phyloP scores from a whole-genome alignment of 2,888 invertebrate species.

The Diarsia rubi region DNA sequence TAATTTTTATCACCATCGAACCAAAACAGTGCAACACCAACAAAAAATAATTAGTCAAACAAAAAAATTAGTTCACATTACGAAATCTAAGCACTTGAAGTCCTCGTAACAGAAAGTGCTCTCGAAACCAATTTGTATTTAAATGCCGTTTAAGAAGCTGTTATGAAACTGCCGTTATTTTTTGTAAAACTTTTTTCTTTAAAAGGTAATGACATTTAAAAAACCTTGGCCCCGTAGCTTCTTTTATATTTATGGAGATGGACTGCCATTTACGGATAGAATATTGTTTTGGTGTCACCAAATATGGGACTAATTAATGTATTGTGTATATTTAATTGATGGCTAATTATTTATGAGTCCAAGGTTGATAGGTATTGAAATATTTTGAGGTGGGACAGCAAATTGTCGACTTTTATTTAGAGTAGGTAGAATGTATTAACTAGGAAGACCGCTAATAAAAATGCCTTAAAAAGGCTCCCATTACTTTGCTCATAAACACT shows the following conservation, averaged over 20 bases:
- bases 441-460: background rate
- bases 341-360: background rate
- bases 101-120: constrained; percentile 52
- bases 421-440: background rate
- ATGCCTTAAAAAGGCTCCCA: background rate
- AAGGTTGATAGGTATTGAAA: constrained; percentile 10
- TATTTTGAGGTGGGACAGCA: background rate
- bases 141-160: constrained; percentile 39
- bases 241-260: constrained; percentile 25
- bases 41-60: constrained; percentile 9
- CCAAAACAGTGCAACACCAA: background rate
- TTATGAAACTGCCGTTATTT: constrained; percentile 40
- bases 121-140: constrained; percentile 39
- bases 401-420: background rate
- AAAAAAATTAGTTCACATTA: constrained; percentile 44
- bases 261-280: background rate
- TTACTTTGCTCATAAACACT: background rate
- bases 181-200: constrained; percentile 25
- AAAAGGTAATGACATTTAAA: constrained; percentile 36
- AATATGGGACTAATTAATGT: constrained; percentile 3
- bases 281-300: constrained; percentile 2
- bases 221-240: constrained; percentile 49
- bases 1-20: background rate
- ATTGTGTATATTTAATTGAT: constrained; percentile 22
- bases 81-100: constrained; percentile 10